A percentile compares a stretch with the other conserved stretches of the same genome.
phyloP scores from a whole-genome alignment of 2,888 invertebrate species.

The Acholoe squamosa region DNA sequence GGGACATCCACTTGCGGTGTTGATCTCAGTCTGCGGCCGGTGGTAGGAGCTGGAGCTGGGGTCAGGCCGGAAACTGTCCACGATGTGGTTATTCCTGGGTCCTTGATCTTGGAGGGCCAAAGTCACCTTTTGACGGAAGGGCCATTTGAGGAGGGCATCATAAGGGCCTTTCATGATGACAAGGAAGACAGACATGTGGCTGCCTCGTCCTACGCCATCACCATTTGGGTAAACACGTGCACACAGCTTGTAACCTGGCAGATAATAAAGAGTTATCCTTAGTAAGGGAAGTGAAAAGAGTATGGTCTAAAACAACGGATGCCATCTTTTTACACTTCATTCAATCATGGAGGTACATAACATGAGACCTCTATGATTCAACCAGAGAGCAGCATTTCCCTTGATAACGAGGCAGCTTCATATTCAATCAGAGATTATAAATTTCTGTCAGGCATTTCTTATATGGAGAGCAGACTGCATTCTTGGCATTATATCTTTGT shows the following conservation, averaged over 20 bases:
- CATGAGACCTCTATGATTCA: no score
- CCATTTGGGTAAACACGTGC: slow-evolving; percentile 80
- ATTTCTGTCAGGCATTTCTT: no score
- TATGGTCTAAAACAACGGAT: no score
- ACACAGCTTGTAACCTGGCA: slow-evolving; percentile 80
- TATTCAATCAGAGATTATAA: no score
- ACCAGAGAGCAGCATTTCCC: no score
- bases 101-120: slow-evolving; percentile 78
- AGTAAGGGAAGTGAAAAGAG: not conserved
- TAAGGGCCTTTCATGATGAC: slow-evolving; percentile 78
- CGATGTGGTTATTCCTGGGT: slow-evolving; percentile 74
- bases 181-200: slow-evolving; percentile 81
- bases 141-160: slow-evolving; percentile 81
- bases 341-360: no score
- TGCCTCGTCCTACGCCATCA: slow-evolving; percentile 81
- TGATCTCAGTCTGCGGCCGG: slow-evolving; percentile 80
- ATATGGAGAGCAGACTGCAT: no score
- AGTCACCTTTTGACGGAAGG: slow-evolving; percentile 69
- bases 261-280: not conserved
- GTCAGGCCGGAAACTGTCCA: slow-evolving; percentile 82
- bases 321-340: no score
- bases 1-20: slow-evolving; percentile 83
- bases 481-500: no score
- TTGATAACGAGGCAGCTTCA: no score
- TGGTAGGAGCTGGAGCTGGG: slow-evolving; percentile 80